Percentiles rank a stretch among this genome's conserved stretches.
phyloP scores from a whole-genome alignment of 1,140 invertebrate species.

The Drosophila bocki region DNA sequence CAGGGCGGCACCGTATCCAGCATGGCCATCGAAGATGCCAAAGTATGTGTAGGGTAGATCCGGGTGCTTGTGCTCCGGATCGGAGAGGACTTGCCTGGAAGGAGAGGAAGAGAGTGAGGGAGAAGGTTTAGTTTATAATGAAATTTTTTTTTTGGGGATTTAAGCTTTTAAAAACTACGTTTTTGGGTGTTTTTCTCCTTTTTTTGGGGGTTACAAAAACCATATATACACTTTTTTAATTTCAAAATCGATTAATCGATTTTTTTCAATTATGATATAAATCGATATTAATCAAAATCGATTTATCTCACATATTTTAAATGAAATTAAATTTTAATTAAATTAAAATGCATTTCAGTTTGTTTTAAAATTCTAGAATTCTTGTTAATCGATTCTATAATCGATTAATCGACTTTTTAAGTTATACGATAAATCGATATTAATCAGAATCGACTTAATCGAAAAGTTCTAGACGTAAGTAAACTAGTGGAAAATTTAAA shows the following conservation, averaged over 20 bases:
- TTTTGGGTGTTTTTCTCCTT: background rate
- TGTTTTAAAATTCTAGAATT: background rate
- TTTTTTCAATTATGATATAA: too few species aligned
- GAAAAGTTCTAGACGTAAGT: too few species aligned
- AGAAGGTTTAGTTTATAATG: too few species aligned
- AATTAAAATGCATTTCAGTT: background rate
- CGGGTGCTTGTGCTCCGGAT: conserved; percentile 83
- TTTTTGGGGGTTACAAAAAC: background rate
- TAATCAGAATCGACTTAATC: too few species aligned
- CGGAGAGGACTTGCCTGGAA: conserved; percentile 84
- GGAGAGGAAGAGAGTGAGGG: background rate
- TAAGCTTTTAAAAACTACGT: background rate
- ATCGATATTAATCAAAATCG: too few species aligned
- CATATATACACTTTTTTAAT: background rate
- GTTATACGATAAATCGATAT: too few species aligned
- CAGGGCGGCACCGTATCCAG: conserved; percentile 92
- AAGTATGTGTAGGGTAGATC: conserved; percentile 90
- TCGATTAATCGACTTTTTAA: too few species aligned
- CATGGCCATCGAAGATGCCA: conserved; percentile 95
- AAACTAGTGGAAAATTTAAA: too few species aligned
- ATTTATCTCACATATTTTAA: background rate
- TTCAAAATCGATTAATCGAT: too few species aligned
- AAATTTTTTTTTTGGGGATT: too few species aligned
- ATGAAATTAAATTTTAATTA: too few species aligned
- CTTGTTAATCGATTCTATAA: too few species aligned